Evolutionary conservation across 2,113 vertebrate genomes (phyloP).

Genomic region (Barnardius zonarius): DNA sequence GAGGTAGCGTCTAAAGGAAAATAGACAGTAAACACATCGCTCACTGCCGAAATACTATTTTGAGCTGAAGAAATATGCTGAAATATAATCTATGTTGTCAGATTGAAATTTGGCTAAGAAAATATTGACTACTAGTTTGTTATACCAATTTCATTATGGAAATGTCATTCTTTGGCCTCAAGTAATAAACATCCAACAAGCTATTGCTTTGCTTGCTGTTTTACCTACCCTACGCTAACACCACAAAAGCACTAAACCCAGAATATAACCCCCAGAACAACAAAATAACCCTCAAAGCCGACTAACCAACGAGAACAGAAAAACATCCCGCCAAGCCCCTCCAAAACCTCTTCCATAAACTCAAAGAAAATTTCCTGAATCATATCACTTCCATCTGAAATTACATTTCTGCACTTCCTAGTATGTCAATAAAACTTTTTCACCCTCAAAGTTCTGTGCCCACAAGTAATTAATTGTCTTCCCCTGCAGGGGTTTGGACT

Average conservation of each 20-base stretch:
- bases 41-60: not conserved
- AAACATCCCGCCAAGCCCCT: not conserved
- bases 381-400: not conserved
- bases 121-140: not conserved
- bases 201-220: not conserved
- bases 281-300: not conserved
- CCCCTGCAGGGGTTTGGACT: no score
- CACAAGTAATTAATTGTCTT: not conserved
- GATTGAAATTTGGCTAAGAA: not conserved
- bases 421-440: not conserved
- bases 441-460: not conserved
- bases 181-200: not conserved
- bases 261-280: not conserved
- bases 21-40: not conserved
- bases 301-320: not conserved
- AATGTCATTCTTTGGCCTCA: not conserved
- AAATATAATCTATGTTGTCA: not conserved
- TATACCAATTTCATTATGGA: not conserved
- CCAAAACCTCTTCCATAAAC: not conserved
- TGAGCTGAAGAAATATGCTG: not conserved
- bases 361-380: not conserved
- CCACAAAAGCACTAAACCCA: not conserved
- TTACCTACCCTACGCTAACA: not conserved
- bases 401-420: not conserved
- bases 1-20: not conserved